phyloP scores from a whole-genome alignment of 1,140 invertebrate species.

The Lordiphosa clarofinis region DNA sequence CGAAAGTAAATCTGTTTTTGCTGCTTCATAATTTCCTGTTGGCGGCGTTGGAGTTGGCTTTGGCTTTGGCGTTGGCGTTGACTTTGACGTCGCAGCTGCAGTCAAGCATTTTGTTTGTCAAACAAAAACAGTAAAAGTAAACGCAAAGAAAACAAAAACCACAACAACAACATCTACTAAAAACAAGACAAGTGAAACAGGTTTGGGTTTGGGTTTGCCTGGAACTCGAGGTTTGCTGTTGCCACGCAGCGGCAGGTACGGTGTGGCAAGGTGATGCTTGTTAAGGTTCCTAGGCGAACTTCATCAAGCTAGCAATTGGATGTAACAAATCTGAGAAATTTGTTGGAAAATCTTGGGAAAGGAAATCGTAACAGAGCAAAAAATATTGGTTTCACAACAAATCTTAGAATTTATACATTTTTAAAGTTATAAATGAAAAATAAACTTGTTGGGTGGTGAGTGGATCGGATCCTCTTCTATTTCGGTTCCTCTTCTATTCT shows the following conservation, averaged over 20 bases:
- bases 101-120: slow-evolving; percentile 51
- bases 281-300: no score
- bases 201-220: slow-evolving; percentile 27
- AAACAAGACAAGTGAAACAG: slow-evolving; percentile 31
- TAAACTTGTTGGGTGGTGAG: no score
- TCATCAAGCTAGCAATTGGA: no score
- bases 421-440: no score
- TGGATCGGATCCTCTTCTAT: no score
- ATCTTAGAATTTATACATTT: no score
- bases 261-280: slow-evolving; percentile 10
- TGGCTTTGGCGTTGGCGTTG: slow-evolving; percentile 5
- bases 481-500: no score
- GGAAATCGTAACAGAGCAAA: no score
- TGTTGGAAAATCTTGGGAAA: no score
- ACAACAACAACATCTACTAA: background rate
- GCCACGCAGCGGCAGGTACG: slow-evolving; percentile 36
- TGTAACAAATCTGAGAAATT: no score
- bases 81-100: slow-evolving; percentile 23
- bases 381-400: no score
- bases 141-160: slow-evolving; percentile 10
- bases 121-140: slow-evolving; percentile 36
- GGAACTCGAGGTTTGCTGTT: background rate
- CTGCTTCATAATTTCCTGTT: slow-evolving; percentile 41
- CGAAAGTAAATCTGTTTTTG: slow-evolving; percentile 14
- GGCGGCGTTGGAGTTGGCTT: slow-evolving; percentile 14